Evolutionary conservation across 2,888 invertebrate genomes (phyloP).

Genomic region (Temnothorax ravouxi): DNA sequence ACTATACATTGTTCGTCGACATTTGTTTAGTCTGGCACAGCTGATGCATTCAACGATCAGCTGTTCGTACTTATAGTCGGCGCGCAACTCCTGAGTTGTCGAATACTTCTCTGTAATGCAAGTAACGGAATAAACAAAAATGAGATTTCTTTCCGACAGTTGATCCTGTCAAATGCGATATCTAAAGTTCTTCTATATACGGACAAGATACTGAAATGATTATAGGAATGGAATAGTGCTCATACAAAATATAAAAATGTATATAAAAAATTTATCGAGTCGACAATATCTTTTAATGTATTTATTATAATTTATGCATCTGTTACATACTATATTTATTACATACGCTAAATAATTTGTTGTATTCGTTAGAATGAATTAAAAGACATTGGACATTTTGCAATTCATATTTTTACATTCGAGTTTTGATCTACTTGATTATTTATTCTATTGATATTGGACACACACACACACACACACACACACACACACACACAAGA

Average conservation of each 20-base stretch:
- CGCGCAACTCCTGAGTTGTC: background rate
- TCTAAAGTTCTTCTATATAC: background rate
- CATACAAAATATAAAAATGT: background rate
- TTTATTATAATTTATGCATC: background rate
- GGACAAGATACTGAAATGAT: background rate
- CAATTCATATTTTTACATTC: background rate
- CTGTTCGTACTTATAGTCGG: conserved; percentile 23
- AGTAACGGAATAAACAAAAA: background rate
- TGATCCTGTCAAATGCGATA: background rate
- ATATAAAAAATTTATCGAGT: background rate
- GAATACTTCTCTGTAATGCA: background rate
- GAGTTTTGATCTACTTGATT: background rate
- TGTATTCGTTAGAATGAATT: background rate
- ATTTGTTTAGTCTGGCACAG: conserved; percentile 42
- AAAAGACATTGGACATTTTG: background rate
- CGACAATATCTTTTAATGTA: background rate
- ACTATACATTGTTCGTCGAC: conserved; percentile 31
- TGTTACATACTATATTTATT: conserved; percentile 6
- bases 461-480: background rate
- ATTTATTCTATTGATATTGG: background rate
- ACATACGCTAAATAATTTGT: background rate
- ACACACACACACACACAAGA: background rate
- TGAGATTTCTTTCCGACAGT: background rate
- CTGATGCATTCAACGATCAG: conserved; percentile 38
- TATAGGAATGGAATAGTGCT: background rate